Percentiles rank a stretch among this genome's conserved stretches.
These are phyloP conservation scores for Oceanites oceanicus DNA, from an alignment of 2,113 vertebrate species.

Conservation along the genomic window DNA sequence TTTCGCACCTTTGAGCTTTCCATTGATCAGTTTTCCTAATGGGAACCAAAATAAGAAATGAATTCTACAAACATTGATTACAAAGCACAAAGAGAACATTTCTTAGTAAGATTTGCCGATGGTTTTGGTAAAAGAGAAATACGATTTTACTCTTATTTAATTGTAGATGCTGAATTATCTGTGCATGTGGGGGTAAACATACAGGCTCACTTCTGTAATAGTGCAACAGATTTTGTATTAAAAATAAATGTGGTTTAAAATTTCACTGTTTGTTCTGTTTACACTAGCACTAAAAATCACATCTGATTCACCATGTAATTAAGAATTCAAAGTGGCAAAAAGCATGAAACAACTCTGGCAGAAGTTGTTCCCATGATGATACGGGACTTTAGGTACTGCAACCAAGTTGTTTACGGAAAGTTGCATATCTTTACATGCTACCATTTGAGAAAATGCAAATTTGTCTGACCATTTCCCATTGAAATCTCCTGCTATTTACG, in stretches of 20 bases:
- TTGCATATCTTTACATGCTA: background rate
- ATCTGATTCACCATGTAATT: background rate
- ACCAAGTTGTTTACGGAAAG: background rate
- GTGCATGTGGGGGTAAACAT: conserved; percentile 81
- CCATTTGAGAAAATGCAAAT: background rate
- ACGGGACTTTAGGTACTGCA: background rate
- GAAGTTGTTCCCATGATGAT: background rate
- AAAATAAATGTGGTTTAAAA: conserved; percentile 93
- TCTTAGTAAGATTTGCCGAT: conserved; percentile 15
- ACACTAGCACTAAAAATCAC: background rate
- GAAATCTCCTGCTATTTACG: background rate
- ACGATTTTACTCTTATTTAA: conserved; percentile 50
- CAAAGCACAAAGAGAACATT: conserved; percentile 68
- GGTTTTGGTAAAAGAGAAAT: conserved; percentile 36
- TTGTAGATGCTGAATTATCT: conserved; percentile 76
- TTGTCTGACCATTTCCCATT: background rate
- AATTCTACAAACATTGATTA: background rate
- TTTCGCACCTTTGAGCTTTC: conserved; percentile 14
- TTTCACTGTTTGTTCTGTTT: conserved; percentile 70
- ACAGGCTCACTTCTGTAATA: conserved; percentile 80
- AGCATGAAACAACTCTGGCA: background rate
- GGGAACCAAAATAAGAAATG: background rate
- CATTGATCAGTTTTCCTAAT: background rate
- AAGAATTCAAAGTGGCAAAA: background rate
- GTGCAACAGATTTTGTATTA: conserved; percentile 86